Conservation (phyloP, 2,888 invertebrate species). For the Agriotes lineatus region DNA sequence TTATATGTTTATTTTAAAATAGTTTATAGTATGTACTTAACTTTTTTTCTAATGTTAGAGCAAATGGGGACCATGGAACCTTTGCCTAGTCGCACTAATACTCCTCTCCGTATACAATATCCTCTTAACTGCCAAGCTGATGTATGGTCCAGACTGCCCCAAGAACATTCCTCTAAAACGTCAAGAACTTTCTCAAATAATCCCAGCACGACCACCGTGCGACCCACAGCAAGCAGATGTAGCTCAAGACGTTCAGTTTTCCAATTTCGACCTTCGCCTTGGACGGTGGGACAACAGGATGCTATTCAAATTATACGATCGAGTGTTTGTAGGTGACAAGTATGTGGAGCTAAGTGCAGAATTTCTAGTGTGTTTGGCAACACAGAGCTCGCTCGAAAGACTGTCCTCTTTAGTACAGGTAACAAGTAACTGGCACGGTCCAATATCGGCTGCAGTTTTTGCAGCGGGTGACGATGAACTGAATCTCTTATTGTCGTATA, state of each 20-base stretch:
- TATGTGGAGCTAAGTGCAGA: constrained; percentile 73
- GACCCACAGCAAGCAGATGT: constrained; percentile 59
- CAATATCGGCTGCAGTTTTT: constrained; percentile 86
- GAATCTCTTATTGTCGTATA: constrained; percentile 78
- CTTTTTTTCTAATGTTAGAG: constrained; percentile 51
- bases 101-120: constrained; percentile 76
- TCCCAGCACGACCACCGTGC: constrained; percentile 32
- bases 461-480: constrained; percentile 85
- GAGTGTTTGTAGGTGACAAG: constrained; percentile 76
- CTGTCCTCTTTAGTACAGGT: constrained; percentile 82
- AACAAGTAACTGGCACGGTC: constrained; percentile 86
- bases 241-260: constrained; percentile 64
- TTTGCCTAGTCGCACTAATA: constrained; percentile 75
- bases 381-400: constrained; percentile 88
- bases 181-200: constrained; percentile 35
- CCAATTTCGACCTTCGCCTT: constrained; percentile 74
- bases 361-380: constrained; percentile 80
- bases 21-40: too few relatives aligned
- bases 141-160: constrained; percentile 68
- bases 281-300: constrained; percentile 82
- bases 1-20: too few relatives aligned
- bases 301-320: constrained; percentile 80
- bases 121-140: constrained; percentile 70
- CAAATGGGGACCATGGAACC: constrained; percentile 77
- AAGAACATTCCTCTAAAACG: constrained; percentile 50